phyloP scores from a whole-genome alignment of 2,888 invertebrate species.

The Eilema griseolum region DNA sequence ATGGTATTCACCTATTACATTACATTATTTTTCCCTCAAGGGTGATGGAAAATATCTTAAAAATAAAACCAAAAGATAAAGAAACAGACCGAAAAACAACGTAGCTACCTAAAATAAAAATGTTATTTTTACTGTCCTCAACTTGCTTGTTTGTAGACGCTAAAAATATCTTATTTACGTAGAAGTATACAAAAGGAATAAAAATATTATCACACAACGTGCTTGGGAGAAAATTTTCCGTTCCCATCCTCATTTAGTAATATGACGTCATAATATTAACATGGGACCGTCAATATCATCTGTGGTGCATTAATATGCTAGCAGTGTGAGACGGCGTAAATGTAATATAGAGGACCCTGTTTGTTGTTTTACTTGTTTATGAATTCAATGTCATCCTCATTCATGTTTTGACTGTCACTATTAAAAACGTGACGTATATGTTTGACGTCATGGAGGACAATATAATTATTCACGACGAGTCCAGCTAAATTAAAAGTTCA shows the following conservation, averaged over 20 bases:
- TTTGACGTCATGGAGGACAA: constrained; percentile 30
- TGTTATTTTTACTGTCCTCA: constrained; percentile 3
- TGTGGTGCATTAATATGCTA: constrained; percentile 39
- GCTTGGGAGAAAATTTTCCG: constrained; percentile 28
- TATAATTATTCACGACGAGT: no score
- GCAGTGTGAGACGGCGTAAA: constrained; percentile 29
- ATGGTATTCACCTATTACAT: no score
- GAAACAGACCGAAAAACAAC: constrained; percentile 27
- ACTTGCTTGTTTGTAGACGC: constrained; percentile 17
- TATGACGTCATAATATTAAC: constrained; percentile 26
- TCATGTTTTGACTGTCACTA: constrained; percentile 33
- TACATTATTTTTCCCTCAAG: not conserved
- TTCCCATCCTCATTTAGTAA: constrained; percentile 30
- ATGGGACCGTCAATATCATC: constrained; percentile 33
- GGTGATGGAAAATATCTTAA: not conserved
- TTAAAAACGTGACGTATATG: constrained; percentile 42
- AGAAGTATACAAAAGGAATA: constrained; percentile 36
- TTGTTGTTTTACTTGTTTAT: constrained; percentile 20
- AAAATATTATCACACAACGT: constrained; percentile 35
- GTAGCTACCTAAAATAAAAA: constrained; percentile 33
- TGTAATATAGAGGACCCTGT: constrained; percentile 36
- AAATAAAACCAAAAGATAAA: not conserved
- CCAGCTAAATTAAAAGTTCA: no score
- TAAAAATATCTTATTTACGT: constrained; percentile 27
- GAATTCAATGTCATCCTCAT: constrained; percentile 51